Conservation (phyloP, 2,113 vertebrate genomes). For the Mesocricetus auratus region DNA sequence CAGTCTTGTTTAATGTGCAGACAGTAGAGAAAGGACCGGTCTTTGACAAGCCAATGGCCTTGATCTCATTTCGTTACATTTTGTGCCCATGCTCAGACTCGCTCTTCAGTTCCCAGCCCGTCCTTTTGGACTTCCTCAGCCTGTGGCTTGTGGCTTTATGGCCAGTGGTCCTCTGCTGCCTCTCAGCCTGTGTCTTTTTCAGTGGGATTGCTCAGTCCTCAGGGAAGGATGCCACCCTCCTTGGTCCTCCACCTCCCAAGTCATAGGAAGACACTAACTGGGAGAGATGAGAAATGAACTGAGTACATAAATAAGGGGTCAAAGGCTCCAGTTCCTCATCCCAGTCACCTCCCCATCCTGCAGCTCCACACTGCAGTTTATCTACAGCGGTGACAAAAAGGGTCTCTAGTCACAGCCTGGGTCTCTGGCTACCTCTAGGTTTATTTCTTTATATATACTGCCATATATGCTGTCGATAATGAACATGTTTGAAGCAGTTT, state of each 20-base stretch:
- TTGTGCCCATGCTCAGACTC: too few relatives aligned
- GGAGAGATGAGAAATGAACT: neutral
- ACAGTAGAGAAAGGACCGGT: neutral
- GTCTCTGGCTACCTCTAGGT: neutral
- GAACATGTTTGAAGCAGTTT: neutral
- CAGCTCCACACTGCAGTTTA: neutral
- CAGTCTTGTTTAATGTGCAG: neutral
- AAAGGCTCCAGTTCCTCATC: neutral
- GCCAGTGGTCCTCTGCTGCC: too few relatives aligned
- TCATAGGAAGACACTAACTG: neutral
- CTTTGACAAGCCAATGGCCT: neutral
- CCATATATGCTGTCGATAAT: neutral
- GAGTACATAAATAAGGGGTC: neutral
- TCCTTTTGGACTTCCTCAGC: neutral
- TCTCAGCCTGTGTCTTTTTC: neutral
- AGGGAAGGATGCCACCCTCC: neutral
- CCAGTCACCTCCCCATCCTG: accelerated
- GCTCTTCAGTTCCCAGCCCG: neutral
- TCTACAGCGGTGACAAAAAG: neutral
- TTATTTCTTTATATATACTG: neutral
- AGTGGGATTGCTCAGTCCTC: neutral
- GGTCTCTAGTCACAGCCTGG: neutral
- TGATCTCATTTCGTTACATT: too few relatives aligned
- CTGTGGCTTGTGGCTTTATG: neutral
- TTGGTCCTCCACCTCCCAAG: neutral